phyloP scores from a whole-genome alignment of 2,888 invertebrate species.

The Harpagoxenus sublaevis region DNA sequence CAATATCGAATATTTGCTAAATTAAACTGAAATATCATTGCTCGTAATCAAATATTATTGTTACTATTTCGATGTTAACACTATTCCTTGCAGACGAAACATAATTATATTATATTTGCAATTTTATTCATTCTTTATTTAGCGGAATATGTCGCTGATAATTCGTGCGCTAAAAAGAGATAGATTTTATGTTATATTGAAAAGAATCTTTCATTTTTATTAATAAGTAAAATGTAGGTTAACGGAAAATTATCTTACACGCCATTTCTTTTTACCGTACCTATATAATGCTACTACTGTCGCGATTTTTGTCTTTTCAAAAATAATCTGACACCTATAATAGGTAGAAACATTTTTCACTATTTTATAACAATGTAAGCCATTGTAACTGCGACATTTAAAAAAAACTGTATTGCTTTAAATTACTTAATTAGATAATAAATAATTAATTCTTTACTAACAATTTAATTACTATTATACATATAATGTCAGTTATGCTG shows the following conservation, averaged over 20 bases:
- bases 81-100: not conserved
- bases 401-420: not conserved
- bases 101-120: not conserved
- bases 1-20: not conserved
- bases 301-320: not conserved
- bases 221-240: not conserved
- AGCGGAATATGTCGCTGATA: not conserved
- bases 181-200: not conserved
- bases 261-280: not conserved
- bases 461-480: not conserved
- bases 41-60: not conserved
- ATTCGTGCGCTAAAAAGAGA: not conserved
- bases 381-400: not conserved
- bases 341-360: not conserved
- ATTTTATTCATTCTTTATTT: slow-evolving; percentile 6
- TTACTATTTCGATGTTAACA: not conserved
- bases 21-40: not conserved
- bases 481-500: not conserved
- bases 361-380: not conserved
- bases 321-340: not conserved
- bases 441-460: not conserved
- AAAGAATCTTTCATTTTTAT: not conserved
- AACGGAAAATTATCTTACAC: not conserved
- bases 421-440: slow-evolving; percentile 1
- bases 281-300: not conserved